phyloP scores from a whole-genome alignment of 2,888 invertebrate species.

The Agrochola macilenta region DNA sequence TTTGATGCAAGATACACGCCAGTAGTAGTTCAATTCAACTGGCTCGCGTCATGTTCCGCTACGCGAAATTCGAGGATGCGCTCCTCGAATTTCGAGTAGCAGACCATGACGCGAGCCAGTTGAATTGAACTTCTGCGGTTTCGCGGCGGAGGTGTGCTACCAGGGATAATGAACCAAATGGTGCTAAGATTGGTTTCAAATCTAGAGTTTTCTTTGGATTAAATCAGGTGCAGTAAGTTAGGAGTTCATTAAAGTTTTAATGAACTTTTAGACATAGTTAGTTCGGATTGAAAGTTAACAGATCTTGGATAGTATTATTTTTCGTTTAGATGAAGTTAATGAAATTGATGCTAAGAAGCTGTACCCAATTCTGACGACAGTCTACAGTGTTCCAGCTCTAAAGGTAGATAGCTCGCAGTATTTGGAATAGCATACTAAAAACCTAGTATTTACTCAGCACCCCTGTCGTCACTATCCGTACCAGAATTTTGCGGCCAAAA shows the following conservation, averaged over 20 bases:
- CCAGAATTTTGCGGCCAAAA: conserved; percentile 23
- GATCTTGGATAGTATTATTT: background rate
- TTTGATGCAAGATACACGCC: background rate
- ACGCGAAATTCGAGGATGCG: too few relatives aligned
- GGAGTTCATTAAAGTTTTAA: conserved; percentile 36
- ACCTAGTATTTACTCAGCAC: background rate
- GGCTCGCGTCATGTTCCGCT: too few relatives aligned
- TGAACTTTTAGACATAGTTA: background rate
- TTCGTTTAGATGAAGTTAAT: background rate
- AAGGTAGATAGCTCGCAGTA: background rate
- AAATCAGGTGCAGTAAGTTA: conserved; percentile 1
- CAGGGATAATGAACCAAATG: background rate
- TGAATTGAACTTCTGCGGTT: too few relatives aligned
- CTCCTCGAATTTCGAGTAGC: too few relatives aligned
- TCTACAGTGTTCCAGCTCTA: background rate
- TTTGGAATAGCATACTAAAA: conserved; percentile 5
- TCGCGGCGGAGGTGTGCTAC: too few relatives aligned
- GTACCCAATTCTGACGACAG: background rate
- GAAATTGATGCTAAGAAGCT: background rate
- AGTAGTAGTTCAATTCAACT: too few relatives aligned
- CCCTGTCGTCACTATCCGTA: background rate
- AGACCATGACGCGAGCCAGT: too few relatives aligned
- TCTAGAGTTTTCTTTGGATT: conserved; percentile 2
- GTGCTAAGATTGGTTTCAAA: conserved; percentile 20
- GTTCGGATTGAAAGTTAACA: conserved; percentile 11